phyloP scores from a whole-genome alignment of 23 tunicate genomes.

The Ascidia mentula region DNA sequence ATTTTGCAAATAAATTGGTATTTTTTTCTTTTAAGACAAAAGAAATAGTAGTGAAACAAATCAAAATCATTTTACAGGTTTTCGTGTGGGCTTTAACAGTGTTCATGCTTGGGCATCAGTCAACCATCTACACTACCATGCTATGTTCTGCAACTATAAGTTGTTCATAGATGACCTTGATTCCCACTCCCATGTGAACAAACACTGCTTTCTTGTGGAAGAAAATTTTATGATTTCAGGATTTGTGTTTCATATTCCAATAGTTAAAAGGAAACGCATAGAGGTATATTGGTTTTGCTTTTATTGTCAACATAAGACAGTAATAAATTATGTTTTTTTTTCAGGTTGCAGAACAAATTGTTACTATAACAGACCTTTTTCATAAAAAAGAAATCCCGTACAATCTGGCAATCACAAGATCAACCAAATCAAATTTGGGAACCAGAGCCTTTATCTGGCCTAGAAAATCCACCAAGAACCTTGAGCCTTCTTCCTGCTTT shows the following conservation, averaged over 20 bases:
- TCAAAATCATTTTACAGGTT: slow-evolving; percentile 21
- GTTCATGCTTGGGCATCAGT: slow-evolving; percentile 98
- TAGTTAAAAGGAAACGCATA: neutral
- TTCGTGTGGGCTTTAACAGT: slow-evolving; percentile 90
- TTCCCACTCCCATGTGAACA: slow-evolving; percentile 24
- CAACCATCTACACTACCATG: slow-evolving; percentile 93
- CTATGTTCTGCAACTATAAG: slow-evolving; percentile 67
- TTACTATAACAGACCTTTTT: slow-evolving; percentile 27
- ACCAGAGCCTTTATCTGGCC: slow-evolving; percentile 63
- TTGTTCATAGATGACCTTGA: slow-evolving; percentile 59
- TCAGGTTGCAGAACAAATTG: slow-evolving; percentile 73
- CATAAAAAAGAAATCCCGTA: slow-evolving; percentile 73
- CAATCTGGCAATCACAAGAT: slow-evolving; percentile 47
- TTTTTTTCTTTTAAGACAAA: neutral
- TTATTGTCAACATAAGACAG: neutral
- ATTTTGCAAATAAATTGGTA: no score
- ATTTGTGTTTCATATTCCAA: slow-evolving; percentile 47
- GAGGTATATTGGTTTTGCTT: slow-evolving; percentile 13
- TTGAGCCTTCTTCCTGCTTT: slow-evolving; percentile 35
- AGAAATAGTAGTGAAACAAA: no score
- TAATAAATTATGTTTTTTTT: no score
- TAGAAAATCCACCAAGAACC: slow-evolving; percentile 58
- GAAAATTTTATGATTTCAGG: slow-evolving; percentile 23
- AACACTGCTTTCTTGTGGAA: slow-evolving; percentile 38
- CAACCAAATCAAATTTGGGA: neutral